Evolutionary conservation across 2,113 vertebrate species (phyloP), one percentile per base, ranked within the genome.

Genomic region (Epinephelus cyanopodus): DNA sequence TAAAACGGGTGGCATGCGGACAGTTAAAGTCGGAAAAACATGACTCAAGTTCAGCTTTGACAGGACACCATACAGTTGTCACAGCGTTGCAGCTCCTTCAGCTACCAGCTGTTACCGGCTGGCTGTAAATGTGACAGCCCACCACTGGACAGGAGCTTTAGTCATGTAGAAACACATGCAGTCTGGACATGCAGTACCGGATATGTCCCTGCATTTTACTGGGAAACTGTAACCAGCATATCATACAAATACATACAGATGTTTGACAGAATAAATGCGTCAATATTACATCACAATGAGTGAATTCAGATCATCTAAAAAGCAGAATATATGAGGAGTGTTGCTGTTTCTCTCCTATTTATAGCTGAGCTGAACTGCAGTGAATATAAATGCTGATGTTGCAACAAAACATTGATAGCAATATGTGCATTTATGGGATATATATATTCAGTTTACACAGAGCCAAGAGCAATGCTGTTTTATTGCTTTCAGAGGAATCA

Each of bases 61-160:
- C 42, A 63, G 42, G n/a, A 25, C 60, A 53, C 10, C 52, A 45
- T 2, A 58, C 25, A 65, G 67, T 52, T 12, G 48, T 56, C 21
- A 14, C 45, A 53, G 45, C 61, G 33, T 71, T 56, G 23, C 33
- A 48, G 17, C 6, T 42, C 27, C 47, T 60, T 6, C 21, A 19
- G n/a, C 58, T 54, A 11, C 57, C 71, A 82, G 79, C 50, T 77
- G 75, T 58, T 21, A 54, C 54, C 47, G 11, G 42, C 25, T 82
- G 61, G 23, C 69, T 42, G 62, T 53, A 21, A 42, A n/a, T 65
- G 27, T 72, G 63, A 75, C 81, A 84, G 50, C 79, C 58, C 50
- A 83, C 72, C 72, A 19, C 63, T 71, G 70, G 61, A 74, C n/a
- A 69, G 37, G 3, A 29, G 17, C 58, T 37, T n/a, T 23, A 69